These are phyloP conservation scores for Leuciscus idus DNA, from an alignment of 2,113 vertebrate genomes.

Conservation along the genomic window DNA sequence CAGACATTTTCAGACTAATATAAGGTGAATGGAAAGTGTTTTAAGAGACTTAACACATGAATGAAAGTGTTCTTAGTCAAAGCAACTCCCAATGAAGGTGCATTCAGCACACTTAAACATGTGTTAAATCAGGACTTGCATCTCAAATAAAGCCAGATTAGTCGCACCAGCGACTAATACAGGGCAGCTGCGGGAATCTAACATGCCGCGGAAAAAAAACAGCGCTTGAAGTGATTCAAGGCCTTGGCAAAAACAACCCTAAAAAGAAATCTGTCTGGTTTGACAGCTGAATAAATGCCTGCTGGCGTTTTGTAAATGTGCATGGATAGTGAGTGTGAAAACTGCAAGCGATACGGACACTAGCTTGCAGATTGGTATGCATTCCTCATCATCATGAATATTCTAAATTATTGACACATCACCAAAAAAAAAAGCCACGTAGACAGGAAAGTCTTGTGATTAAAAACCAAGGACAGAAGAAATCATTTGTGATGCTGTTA, in stretches of 20 bases:
- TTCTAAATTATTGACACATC: conserved; percentile 67
- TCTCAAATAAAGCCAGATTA: background rate
- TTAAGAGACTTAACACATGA: background rate
- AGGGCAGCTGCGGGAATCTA: conserved; percentile 26
- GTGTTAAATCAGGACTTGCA: background rate
- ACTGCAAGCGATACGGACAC: conserved; percentile 50
- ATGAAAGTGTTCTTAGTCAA: background rate
- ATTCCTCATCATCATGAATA: conserved; percentile 59
- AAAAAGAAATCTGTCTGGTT: conserved; percentile 67
- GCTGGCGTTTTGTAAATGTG: conserved; percentile 60
- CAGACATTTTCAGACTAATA: background rate
- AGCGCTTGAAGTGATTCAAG: conserved; percentile 52
- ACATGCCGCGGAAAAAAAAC: background rate
- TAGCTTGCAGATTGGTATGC: conserved; percentile 56
- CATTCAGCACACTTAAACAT: background rate
- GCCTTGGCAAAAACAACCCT: conserved; percentile 38
- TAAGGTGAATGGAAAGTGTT: background rate
- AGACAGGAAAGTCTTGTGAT: conserved; percentile 62
- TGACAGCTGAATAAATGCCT: conserved; percentile 74
- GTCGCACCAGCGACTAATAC: background rate
- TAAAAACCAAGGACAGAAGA: conserved; percentile 67
- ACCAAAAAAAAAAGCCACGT: conserved; percentile 63
- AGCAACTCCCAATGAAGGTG: background rate
- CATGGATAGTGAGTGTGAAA: conserved; percentile 54
- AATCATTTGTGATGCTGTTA: conserved; percentile 50